phyloP scores from a whole-genome alignment of 1,140 invertebrate genomes.

The Heliconius eleuchia region DNA sequence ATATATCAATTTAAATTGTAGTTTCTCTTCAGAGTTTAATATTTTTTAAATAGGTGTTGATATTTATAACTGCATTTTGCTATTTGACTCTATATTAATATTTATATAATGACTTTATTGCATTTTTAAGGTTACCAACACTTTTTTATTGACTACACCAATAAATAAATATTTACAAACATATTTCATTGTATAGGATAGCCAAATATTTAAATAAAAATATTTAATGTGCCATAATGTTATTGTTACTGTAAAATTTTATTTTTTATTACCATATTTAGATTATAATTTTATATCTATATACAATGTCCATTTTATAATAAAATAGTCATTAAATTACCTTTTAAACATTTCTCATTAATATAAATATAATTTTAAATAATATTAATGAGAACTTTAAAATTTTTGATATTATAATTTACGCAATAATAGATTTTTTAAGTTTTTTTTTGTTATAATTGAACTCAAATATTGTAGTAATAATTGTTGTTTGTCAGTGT shows the following conservation, averaged over 20 bases:
- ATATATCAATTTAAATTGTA: no score
- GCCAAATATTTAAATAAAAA: constrained; percentile 29
- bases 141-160: not conserved
- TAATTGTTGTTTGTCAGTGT: not conserved
- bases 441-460: not conserved
- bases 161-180: not conserved
- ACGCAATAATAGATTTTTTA: not conserved
- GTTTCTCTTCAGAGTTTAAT: no score
- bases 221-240: constrained; percentile 27
- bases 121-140: not conserved
- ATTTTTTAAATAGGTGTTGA: no score
- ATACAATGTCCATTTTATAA: constrained; percentile 20
- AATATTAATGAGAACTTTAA: not conserved
- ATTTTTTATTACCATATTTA: not conserved
- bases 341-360: not conserved
- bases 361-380: no score
- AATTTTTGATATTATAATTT: not conserved
- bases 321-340: not conserved
- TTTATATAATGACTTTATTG: not conserved
- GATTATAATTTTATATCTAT: not conserved
- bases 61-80: no score
- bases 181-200: not conserved
- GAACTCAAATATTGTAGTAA: not conserved
- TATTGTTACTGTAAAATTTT: constrained; percentile 3
- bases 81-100: not conserved